These are phyloP conservation scores for Sciurus carolinensis DNA, from an alignment of 2,797 vertebrate species.

Conservation along the genomic window DNA sequence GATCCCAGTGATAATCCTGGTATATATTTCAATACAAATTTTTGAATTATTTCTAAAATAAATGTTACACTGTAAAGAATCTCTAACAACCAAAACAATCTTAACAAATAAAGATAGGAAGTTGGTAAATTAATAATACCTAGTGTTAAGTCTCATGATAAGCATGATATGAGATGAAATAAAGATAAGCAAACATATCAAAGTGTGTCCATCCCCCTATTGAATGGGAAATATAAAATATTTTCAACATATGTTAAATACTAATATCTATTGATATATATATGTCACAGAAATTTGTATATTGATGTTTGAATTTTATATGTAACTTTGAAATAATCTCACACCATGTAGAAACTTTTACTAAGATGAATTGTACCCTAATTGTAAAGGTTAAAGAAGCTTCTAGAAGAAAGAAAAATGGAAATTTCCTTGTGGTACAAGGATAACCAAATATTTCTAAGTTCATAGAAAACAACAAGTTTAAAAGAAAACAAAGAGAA, in stretches of 20 bases:
- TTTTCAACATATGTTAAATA: neutral
- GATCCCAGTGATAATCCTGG: neutral
- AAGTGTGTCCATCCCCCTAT: neutral
- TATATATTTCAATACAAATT: neutral
- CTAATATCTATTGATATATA: neutral
- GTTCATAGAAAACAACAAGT: neutral
- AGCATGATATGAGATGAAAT: neutral
- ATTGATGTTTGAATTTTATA: no score
- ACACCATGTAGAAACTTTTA: neutral
- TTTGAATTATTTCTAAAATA: constrained; percentile 30
- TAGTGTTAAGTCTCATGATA: neutral
- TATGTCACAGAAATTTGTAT: neutral
- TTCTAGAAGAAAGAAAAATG: neutral
- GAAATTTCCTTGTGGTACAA: neutral
- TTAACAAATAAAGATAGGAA: neutral
- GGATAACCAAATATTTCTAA: constrained; percentile 22
- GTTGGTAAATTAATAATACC: neutral
- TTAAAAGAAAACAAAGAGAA: neutral
- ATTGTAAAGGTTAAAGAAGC: neutral
- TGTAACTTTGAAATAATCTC: neutral
- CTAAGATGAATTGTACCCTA: neutral
- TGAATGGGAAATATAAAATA: neutral
- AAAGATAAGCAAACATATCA: neutral
- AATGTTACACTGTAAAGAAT: neutral
- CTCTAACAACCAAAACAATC: neutral